phyloP scores from a whole-genome alignment of 2,797 vertebrate species.

The Channa striata region DNA sequence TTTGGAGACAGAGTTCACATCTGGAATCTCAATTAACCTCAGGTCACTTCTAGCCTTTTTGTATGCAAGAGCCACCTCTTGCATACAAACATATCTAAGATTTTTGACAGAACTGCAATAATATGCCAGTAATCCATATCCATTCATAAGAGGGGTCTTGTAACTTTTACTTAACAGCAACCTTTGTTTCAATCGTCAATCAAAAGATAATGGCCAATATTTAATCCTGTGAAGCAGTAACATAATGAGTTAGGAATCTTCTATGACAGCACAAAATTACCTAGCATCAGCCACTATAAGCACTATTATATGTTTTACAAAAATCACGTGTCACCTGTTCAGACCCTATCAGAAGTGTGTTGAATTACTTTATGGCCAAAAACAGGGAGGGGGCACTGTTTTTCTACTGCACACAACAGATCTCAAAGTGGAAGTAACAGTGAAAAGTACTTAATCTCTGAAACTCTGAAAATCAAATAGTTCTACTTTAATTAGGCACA shows the following conservation, averaged over 20 bases:
- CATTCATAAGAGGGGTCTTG: neutral
- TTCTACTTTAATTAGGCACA: neutral
- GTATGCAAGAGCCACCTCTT: no score
- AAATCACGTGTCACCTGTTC: neutral
- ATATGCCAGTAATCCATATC: neutral
- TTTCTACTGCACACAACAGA: neutral
- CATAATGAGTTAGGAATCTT: neutral
- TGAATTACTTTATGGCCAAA: neutral
- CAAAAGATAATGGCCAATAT: neutral
- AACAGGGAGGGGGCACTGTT: constrained; percentile 44
- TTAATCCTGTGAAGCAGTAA: neutral
- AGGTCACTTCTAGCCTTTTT: no score
- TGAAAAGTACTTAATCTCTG: no score
- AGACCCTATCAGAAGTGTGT: no score
- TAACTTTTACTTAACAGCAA: neutral
- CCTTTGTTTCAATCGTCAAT: neutral
- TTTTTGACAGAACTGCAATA: no score
- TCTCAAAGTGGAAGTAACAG: neutral
- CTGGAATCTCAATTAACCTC: neutral
- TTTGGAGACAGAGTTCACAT: neutral
- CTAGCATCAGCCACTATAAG: neutral
- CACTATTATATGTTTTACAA: no score
- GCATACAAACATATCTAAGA: no score
- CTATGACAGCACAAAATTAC: neutral
- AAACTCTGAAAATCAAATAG: no score